phyloP scores from a whole-genome alignment of 2,113 vertebrate genomes.

The Macrotus californicus region DNA sequence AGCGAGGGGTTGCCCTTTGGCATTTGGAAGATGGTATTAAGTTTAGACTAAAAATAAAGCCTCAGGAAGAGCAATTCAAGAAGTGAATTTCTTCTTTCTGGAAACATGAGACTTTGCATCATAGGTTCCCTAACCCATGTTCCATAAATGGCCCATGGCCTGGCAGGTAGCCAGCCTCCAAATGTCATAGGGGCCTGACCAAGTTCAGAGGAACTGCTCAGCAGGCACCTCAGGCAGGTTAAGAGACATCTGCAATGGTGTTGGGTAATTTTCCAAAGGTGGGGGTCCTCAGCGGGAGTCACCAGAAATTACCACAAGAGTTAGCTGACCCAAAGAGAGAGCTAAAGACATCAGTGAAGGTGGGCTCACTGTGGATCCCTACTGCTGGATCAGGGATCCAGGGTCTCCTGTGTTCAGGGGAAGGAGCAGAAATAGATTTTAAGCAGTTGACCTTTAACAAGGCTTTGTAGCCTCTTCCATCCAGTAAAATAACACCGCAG shows the following conservation, averaged over 20 bases:
- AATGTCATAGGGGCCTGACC: slow-evolving; percentile 65
- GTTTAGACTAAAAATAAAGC: slow-evolving; percentile 60
- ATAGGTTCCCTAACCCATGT: not conserved
- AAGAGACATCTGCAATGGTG: not conserved
- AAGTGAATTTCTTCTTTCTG: slow-evolving; percentile 34
- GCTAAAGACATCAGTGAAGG: not conserved
- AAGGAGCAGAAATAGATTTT: slow-evolving; percentile 53
- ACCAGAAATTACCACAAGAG: not conserved
- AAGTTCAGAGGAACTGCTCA: slow-evolving; percentile 24
- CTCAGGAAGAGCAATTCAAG: slow-evolving; percentile 34
- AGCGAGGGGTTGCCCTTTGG: not conserved
- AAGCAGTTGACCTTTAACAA: slow-evolving; percentile 54
- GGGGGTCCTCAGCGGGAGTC: not conserved
- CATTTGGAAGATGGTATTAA: slow-evolving; percentile 41
- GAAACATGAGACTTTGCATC: slow-evolving; percentile 71
- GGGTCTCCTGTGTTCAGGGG: not conserved
- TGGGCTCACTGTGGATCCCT: not conserved
- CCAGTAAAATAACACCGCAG: not conserved
- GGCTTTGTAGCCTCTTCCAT: not conserved
- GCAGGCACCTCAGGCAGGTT: not conserved
- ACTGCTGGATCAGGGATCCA: not conserved
- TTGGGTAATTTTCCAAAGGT: slow-evolving; percentile 37
- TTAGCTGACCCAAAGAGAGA: not conserved
- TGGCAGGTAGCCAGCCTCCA: slow-evolving; percentile 46
- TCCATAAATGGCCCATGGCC: slow-evolving; percentile 16